Evolutionary conservation across 2,888 invertebrate genomes (phyloP).

Genomic region (Anagyrus pseudococci): DNA sequence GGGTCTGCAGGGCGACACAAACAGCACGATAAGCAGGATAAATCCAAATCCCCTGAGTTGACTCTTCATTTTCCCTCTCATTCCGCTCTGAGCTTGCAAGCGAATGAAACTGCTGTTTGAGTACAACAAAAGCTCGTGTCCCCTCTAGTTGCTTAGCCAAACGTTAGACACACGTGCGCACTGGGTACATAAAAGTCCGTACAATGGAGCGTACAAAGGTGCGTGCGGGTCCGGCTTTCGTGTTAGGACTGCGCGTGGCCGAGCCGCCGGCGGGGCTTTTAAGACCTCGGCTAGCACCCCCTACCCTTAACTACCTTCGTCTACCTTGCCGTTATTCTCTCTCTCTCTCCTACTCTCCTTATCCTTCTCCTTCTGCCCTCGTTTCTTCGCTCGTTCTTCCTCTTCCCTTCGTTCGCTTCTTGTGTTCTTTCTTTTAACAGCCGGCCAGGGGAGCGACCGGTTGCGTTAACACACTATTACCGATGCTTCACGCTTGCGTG

Average conservation of each 20-base stretch:
- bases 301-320: neutral
- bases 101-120: neutral
- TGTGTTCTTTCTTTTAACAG: too few species aligned
- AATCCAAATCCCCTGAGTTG: slow-evolving; percentile 6
- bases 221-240: slow-evolving; percentile 5
- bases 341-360: neutral
- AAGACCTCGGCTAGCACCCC: slow-evolving; percentile 30
- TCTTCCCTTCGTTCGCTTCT: neutral
- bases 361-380: neutral
- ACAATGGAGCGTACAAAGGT: neutral
- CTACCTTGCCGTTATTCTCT: neutral
- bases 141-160: neutral
- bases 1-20: slow-evolving; percentile 62
- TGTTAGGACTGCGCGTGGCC: slow-evolving; percentile 27
- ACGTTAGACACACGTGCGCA: neutral
- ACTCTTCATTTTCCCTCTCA: slow-evolving; percentile 4
- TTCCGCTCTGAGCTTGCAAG: neutral
- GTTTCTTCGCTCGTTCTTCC: neutral
- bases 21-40: slow-evolving; percentile 7
- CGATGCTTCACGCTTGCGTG: too few species aligned
- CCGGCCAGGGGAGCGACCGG: neutral
- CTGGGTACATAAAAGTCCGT: too few species aligned
- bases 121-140: neutral
- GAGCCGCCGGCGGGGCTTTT: slow-evolving; percentile 19
- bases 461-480: neutral